These are phyloP conservation scores for Condylostylus longicornis DNA, from an alignment of 1,140 invertebrate species.

Conservation along the genomic window DNA sequence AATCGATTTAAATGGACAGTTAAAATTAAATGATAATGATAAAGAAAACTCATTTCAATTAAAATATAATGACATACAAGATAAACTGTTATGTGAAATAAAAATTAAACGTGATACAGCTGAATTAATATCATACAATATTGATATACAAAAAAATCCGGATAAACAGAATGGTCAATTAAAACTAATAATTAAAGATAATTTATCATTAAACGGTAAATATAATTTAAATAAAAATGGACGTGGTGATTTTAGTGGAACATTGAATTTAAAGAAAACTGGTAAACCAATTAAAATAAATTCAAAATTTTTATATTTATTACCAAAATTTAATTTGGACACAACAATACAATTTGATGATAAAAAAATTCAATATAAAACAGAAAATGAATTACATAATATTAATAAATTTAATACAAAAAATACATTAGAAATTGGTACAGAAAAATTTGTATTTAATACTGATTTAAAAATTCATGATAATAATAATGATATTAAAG, in stretches of 20 bases:
- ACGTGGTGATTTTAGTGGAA: constrained; percentile 39
- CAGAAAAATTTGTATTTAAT: constrained; percentile 35
- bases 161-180: constrained; percentile 33
- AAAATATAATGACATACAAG: constrained; percentile 20
- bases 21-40: constrained; percentile 16
- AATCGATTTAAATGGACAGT: constrained; percentile 18
- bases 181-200: constrained; percentile 38
- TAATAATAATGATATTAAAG: constrained; percentile 32
- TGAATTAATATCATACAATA: constrained; percentile 15
- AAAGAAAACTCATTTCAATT: constrained; percentile 17
- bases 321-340: constrained; percentile 40
- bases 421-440: constrained; percentile 32
- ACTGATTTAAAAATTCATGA: too few relatives aligned
- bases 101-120: constrained; percentile 11
- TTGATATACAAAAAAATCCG: constrained; percentile 20
- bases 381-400: constrained; percentile 40
- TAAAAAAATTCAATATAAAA: constrained; percentile 42
- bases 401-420: constrained; percentile 47
- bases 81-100: constrained; percentile 20
- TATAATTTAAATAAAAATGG: constrained; percentile 38
- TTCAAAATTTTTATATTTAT: constrained; percentile 37
- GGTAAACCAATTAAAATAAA: constrained; percentile 47
- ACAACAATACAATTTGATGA: constrained; percentile 46
- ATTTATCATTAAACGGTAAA: constrained; percentile 38
- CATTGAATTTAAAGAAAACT: constrained; percentile 35